Base-by-base conservation (phyloP, 2,113 vertebrate species). In the Polypterus senegalus region DNA sequence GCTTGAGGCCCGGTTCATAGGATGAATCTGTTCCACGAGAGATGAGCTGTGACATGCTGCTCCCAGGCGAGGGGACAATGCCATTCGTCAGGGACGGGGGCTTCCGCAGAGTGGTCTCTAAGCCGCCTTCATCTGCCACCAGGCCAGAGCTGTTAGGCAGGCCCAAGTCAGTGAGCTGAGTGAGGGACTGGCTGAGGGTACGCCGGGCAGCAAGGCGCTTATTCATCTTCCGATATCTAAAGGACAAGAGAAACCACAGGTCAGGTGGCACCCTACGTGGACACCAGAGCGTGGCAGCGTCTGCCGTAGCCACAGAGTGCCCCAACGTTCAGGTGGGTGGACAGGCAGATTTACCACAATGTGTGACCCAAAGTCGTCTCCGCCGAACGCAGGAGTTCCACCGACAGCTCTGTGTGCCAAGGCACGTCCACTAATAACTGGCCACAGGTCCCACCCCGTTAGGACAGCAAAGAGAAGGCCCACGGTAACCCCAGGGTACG, bases 141-240 rank as follows among this genome's bases (percentile, higher is more conserved):
- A 94, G 80, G 43, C 74, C 77, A 57, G 90, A 75, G 67, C 85
- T 75, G 68, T 90, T 84, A 27, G 92, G 87, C 58, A 97, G 73
- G 71, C 90, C 90, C 71, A 92, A 84, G 70, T 92, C 88, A 44
- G 91, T 92, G 47, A 92, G 85, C 3, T 92, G 90, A 66, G 87
- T 87, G 60, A 92, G 79, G 59, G 90, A 92, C 67, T 88, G 88
- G 75, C 88, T 89, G 73, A 90, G 71, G 44, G 86, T 83, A 75
- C 86, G 86, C 70, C 95, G 83, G 58, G 91, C 88, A 69, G 89
- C 86, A 53, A 94, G 79, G 27, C 94, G 93, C 66, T 97, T 99
- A 75, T 97, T 99, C 93, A 97, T 97, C 78, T 97, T 97, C 66
- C 96, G 92, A 77, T 97, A 99, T 67, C 96, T 99, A 76, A 45